A percentile compares a stretch with the other conserved stretches of the same genome.
Evolutionary conservation across 1,140 invertebrate species (phyloP).

Genomic region (Apis florea): DNA sequence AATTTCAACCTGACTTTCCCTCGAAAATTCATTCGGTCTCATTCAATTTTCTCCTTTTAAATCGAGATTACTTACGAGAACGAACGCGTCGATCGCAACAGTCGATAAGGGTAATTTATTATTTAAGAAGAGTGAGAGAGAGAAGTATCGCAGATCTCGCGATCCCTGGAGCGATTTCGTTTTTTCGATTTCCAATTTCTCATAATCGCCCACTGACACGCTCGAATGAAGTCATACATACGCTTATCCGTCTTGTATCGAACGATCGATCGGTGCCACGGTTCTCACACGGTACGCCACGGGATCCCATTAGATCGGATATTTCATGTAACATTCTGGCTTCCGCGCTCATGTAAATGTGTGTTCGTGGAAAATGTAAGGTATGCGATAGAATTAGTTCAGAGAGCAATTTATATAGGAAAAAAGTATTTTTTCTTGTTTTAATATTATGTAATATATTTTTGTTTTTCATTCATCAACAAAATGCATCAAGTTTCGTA

Average conservation of each 20-base stretch:
- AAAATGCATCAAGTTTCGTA: too few species aligned
- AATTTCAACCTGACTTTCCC: conserved; percentile 12
- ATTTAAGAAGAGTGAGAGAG: conserved; percentile 22
- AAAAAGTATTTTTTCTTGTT: background rate
- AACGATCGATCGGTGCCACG: conserved; percentile 43
- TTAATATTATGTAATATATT: too few species aligned
- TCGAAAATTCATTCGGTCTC: conserved; percentile 1
- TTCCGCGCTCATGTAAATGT: conserved; percentile 28
- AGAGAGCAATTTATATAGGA: background rate
- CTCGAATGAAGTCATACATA: conserved; percentile 66
- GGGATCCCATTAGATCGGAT: conserved; percentile 55
- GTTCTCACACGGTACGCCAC: conserved; percentile 58
- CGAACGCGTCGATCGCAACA: conserved; percentile 9
- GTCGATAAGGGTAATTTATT: conserved; percentile 42
- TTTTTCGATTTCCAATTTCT: conserved; percentile 58
- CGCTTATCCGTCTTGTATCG: conserved; percentile 58
- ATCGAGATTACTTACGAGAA: conserved; percentile 17
- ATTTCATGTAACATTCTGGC: conserved; percentile 40
- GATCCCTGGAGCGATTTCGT: conserved; percentile 52
- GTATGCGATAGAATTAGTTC: background rate
- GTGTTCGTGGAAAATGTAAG: conserved; percentile 27
- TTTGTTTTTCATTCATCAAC: too few species aligned
- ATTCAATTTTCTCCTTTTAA: conserved; percentile 22
- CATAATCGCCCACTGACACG: conserved; percentile 61
- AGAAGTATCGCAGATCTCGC: background rate